Evolutionary conservation across 2,113 vertebrate genomes (phyloP), one percentile per base, ranked within the genome.

Genomic region (Emydocephalus ijimae): DNA sequence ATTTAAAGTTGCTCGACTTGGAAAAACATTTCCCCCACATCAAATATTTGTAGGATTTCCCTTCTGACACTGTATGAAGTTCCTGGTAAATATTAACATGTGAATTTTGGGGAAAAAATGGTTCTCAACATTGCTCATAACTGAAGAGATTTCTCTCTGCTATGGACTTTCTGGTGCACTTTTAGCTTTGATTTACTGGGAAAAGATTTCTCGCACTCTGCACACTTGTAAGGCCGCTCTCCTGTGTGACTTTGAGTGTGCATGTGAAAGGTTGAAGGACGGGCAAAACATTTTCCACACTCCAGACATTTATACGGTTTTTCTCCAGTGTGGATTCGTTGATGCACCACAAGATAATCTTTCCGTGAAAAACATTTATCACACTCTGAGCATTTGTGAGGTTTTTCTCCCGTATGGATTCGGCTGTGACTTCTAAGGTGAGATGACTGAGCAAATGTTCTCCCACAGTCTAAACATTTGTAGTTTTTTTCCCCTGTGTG

Each of bases 231-330:
- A 10, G 20, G 39, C 21, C 3, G 0, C 74, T 21, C 81, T 45
- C 39, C 39, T 43, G 2, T 23, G 34, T 85, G 81, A 39, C 1
- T 23, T 85, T 2, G 8, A 6, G n/a, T 20, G 81, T 85, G 39
- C 20, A 0, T 39, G 14, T 6, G 15, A 20, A 85, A 21, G 0
- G n/a, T 0, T 85, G n/a, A 39, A 43, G 34, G 1, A 3, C 23
- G 81, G 15, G 81, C 34, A 34, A 85, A 85, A 43, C 81, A 39
- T 7, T 85, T 85, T 5, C 39, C 74, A 23, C 34, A 85, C 1
- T 45, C 81, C 39, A 45, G 43, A 45, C 81, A 85, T 45, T 85
- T 85, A 45, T 85, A 20, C 0, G 85, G 43, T 6, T 45, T 74
- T 1, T 18, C 64, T 34, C n/a, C n/a, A 34, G n/a, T 18, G n/a